phyloP scores from a whole-genome alignment of 2,797 vertebrate genomes.

The Tangara arthus region DNA sequence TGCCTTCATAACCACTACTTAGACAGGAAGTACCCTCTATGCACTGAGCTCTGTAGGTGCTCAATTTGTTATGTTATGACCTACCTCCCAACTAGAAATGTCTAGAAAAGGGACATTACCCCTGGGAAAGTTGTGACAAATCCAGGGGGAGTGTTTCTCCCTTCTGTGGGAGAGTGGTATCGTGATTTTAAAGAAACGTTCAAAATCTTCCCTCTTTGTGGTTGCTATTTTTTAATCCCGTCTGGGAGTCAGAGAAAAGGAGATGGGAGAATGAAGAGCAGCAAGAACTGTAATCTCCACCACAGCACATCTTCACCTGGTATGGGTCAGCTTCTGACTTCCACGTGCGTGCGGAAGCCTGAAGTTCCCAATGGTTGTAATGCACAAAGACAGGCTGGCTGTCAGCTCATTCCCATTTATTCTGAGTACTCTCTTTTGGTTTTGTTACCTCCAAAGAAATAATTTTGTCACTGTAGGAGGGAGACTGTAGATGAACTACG shows the following conservation, averaged over 20 bases:
- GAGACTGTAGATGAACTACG: background rate
- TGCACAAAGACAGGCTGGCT: background rate
- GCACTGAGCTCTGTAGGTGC: background rate
- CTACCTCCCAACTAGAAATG: background rate
- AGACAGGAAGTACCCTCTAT: background rate
- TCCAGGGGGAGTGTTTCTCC: background rate
- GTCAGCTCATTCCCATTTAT: background rate
- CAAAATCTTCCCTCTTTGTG: background rate
- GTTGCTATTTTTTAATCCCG: background rate
- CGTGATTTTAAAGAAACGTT: background rate
- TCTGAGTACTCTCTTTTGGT: background rate
- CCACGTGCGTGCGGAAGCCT: background rate
- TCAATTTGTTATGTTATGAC: background rate
- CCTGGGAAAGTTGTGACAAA: background rate
- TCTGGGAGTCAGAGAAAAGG: background rate
- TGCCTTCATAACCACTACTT: background rate
- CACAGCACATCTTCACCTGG: background rate
- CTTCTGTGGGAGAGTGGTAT: rapidly evolving
- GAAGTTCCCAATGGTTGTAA: background rate
- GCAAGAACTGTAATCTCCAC: background rate
- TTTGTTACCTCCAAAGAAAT: background rate
- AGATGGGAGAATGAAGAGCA: background rate
- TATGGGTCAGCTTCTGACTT: background rate
- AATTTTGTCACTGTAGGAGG: background rate
- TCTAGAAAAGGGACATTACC: background rate